Evolutionary conservation across 2,113 vertebrate genomes (phyloP), one percentile per base, ranked within the genome.

Genomic region (Probosciger aterrimus): DNA sequence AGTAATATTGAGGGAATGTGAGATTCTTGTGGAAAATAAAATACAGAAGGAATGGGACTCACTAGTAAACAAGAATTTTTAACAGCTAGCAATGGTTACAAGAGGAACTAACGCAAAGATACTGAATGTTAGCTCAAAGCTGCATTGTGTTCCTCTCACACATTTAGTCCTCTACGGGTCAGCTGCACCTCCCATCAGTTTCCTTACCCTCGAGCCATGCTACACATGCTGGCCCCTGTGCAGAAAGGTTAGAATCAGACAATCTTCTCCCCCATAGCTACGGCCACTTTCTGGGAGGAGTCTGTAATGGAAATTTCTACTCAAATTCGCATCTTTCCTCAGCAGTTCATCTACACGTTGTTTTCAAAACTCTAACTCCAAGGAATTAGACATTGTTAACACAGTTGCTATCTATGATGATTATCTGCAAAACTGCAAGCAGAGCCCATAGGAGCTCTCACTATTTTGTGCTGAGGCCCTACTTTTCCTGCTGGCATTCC

Each of bases 231-330:
- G 31, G 9, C 7, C 74, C 5, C 20, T 22, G 7, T 31, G 49
- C 18, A 75, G 18, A 59, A 41, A 7, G 4, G 4, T 43, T 76
- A 79, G 18, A 77, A 60, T 6, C 23, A 64, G 35, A 44, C 3
- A 7, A 6, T 35, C 7, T 13, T 39, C 25, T 41, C 31, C 9
- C 8, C 4, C 4, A 39, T 5, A 55, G 16, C 9, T 3, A 2
- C 3, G 6, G 8, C 1, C 33, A 2, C 12, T 30, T 76, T 33
- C 31, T 7, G 8, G 12, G 31, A 83, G 14, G 43, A 43, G 13
- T 20, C 11, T 41, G 10, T 8, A 44, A 31, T 19, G 24, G 25
- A 81, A 67, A 53, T 75, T 50, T 60, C 12, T 24, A 20, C 19
- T 88, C 17, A 37, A 5, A 43, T 52, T 84, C 7, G 0, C 6